phyloP scores from a whole-genome alignment of 2,888 invertebrate species.

The Myopa testacea region DNA sequence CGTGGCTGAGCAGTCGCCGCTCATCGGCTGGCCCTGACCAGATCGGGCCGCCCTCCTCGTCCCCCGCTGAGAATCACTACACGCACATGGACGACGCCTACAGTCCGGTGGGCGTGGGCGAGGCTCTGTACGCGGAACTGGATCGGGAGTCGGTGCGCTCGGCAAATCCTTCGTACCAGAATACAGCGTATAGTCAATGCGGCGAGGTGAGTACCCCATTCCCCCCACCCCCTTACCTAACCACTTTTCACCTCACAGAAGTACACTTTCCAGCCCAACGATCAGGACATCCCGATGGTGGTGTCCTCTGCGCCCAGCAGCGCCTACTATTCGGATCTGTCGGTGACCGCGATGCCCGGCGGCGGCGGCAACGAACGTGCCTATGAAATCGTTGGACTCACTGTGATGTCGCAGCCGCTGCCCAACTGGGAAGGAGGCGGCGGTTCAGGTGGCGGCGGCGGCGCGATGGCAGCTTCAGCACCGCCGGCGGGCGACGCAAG shows the following conservation, averaged over 20 bases:
- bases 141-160: slow-evolving; percentile 72
- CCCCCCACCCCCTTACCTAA: background rate
- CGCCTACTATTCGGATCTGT: slow-evolving; percentile 80
- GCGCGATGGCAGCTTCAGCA: slow-evolving; percentile 51
- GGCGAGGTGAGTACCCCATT: slow-evolving; percentile 63
- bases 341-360: slow-evolving; percentile 70
- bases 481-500: slow-evolving; percentile 37
- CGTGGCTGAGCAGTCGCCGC: slow-evolving; percentile 66
- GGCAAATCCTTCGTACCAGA: slow-evolving; percentile 76
- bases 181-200: slow-evolving; percentile 75
- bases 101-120: slow-evolving; percentile 72
- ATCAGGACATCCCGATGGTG: slow-evolving; percentile 70
- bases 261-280: slow-evolving; percentile 67
- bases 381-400: slow-evolving; percentile 73
- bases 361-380: slow-evolving; percentile 70
- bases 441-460: slow-evolving; percentile 50
- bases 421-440: slow-evolving; percentile 66
- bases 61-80: slow-evolving; percentile 77
- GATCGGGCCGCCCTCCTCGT: slow-evolving; percentile 70
- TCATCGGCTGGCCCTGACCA: slow-evolving; percentile 69
- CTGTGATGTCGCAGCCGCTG: slow-evolving; percentile 69
- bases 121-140: slow-evolving; percentile 78
- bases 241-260: slow-evolving; percentile 52
- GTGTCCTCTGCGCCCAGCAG: slow-evolving; percentile 77
- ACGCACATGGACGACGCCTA: slow-evolving; percentile 78